These are phyloP conservation scores for Patagioenas fasciata DNA, from an alignment of 2,113 vertebrate species.

Conservation along the genomic window DNA sequence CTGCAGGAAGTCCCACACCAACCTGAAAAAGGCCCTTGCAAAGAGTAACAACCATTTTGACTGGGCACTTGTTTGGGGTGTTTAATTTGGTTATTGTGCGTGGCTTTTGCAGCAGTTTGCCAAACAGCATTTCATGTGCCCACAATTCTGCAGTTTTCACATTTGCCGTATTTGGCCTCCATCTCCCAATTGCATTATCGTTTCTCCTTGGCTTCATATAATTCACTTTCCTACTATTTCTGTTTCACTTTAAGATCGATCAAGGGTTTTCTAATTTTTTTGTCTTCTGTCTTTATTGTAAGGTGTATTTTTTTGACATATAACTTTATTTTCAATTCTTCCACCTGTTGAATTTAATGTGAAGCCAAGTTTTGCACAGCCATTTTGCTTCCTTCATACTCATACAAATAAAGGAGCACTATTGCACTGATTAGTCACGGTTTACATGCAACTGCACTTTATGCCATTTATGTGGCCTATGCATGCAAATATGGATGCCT, in stretches of 20 bases:
- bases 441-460: neutral
- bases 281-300: neutral
- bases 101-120: neutral
- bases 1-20: neutral
- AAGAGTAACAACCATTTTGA: neutral
- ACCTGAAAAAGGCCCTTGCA: neutral
- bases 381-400: neutral
- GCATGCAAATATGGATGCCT: neutral
- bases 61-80: neutral
- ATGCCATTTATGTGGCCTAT: neutral
- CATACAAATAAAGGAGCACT: neutral
- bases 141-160: neutral
- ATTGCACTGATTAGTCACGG: neutral
- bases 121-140: neutral
- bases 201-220: neutral
- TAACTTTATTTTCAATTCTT: neutral
- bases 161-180: neutral
- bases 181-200: neutral
- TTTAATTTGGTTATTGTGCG: neutral
- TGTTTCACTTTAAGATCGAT: neutral
- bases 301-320: neutral
- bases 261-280: neutral
- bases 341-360: neutral
- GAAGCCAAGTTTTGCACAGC: neutral
- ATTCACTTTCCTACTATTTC: neutral